phyloP scores from a whole-genome alignment of 1,140 invertebrate genomes.

The Hylyphantes graminicola region DNA sequence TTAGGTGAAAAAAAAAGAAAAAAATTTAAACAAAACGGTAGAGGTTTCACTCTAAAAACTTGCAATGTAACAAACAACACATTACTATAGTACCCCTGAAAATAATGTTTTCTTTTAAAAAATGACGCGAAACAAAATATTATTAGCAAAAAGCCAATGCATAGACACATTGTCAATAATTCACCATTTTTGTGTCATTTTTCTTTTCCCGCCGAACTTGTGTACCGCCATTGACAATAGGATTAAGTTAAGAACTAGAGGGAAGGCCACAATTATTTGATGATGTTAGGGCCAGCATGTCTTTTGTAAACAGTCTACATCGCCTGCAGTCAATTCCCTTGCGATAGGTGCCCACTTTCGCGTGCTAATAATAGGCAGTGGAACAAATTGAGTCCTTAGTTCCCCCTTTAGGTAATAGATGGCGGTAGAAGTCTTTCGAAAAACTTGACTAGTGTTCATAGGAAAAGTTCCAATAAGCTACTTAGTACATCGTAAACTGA shows the following conservation, averaged over 20 bases:
- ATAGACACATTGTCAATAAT: constrained; percentile 49
- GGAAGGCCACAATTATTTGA: constrained; percentile 49
- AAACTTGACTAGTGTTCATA: not conserved
- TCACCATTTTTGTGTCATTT: constrained; percentile 14
- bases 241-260: constrained; percentile 44
- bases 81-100: no score
- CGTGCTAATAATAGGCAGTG: constrained; percentile 2
- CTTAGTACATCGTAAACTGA: constrained; percentile 31
- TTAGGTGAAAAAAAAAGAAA: no score
- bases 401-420: constrained; percentile 27
- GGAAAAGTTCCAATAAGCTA: constrained; percentile 14
- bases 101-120: not conserved
- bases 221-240: constrained; percentile 29
- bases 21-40: no score
- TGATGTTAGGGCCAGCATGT: constrained; percentile 51
- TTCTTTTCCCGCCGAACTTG: constrained; percentile 10
- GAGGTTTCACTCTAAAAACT: no score
- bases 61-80: no score
- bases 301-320: constrained; percentile 49
- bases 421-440: constrained; percentile 29
- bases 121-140: constrained; percentile 21
- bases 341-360: constrained; percentile 39
- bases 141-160: constrained; percentile 31
- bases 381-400: constrained; percentile 37
- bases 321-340: constrained; percentile 46